A percentile compares a stretch with the other conserved stretches of the same genome.
phyloP scores from a whole-genome alignment of 2,888 invertebrate genomes.

The Priocnemis perturbator region DNA sequence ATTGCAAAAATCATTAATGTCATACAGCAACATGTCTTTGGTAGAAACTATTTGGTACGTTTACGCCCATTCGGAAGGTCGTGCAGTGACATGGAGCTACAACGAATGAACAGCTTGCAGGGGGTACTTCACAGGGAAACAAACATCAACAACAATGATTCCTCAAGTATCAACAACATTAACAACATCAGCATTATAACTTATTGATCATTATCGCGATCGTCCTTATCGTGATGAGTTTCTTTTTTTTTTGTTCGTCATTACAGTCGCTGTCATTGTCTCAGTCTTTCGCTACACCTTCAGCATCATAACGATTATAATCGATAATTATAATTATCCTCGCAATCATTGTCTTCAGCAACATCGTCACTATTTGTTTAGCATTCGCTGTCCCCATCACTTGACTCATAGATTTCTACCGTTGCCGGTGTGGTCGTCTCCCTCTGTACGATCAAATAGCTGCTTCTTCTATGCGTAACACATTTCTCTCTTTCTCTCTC shows the following conservation, averaged over 20 bases:
- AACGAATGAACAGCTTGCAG: slow-evolving; percentile 62
- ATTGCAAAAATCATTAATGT: slow-evolving; percentile 28
- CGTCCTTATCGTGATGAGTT: slow-evolving; percentile 44
- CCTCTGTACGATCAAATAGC: slow-evolving; percentile 5
- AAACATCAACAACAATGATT: slow-evolving; percentile 70
- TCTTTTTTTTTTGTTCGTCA: slow-evolving; percentile 24
- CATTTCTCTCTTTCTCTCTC: slow-evolving; percentile 4
- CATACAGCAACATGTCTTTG: slow-evolving; percentile 48
- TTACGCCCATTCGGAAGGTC: slow-evolving; percentile 61
- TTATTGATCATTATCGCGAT: slow-evolving; percentile 62
- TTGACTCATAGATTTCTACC: slow-evolving; percentile 22
- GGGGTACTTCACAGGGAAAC: slow-evolving; percentile 63
- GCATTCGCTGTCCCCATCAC: slow-evolving; percentile 4
- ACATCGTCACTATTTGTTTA: slow-evolving; percentile 32
- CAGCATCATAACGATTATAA: slow-evolving; percentile 46
- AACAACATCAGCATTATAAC: slow-evolving; percentile 67
- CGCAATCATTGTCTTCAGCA: slow-evolving; percentile 58
- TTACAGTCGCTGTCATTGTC: slow-evolving; percentile 51
- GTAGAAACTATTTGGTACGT: slow-evolving; percentile 60
- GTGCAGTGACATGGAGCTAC: slow-evolving; percentile 56
- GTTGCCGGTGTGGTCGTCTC: slow-evolving; percentile 14
- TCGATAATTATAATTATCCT: slow-evolving; percentile 56
- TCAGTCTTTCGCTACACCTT: slow-evolving; percentile 56
- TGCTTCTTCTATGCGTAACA: slow-evolving; percentile 1
- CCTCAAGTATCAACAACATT: slow-evolving; percentile 69